Evolutionary conservation across 2,113 vertebrate genomes (phyloP), one percentile per base, ranked within the genome.

Genomic region (Tetraodon nigroviridis): DNA sequence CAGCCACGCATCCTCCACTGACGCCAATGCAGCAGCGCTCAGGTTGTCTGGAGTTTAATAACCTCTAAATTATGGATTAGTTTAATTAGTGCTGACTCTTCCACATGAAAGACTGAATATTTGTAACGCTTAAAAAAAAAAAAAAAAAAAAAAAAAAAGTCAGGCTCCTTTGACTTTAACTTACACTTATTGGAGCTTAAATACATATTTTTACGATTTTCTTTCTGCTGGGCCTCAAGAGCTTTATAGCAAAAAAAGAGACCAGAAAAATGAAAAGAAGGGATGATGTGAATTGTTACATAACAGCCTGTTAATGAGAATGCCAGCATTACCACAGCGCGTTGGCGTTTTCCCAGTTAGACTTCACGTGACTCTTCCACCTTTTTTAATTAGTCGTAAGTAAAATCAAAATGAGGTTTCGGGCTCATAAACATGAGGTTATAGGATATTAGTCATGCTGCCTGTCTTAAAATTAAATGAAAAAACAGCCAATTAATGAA

Each of bases 291-390:
- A 11, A 37, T 37, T 2, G 10, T 11, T 37, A 10, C 1, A 37
- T 10, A 7, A 37, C 32, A 29, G 54, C 68, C 71, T 61, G 45
- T 66, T 72, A 78, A 79, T 81, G 40, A 67, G 65, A 77, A 71
- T 18, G 60, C 45, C 32, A 8, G 8, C 6, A 3, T 8, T 11
- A 37, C 32, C 32, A 37, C 10, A 12, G 32, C 8, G 24, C 24
- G 5, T 27, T 27, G 24, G 24, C 5, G 1, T 27, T 27, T 27
- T 27, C 32, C 32, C 0, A 37, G 32, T 37, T 37, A 37, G 11
- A 37, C 24, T 27, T 27, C 24, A 27, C 24, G 5, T 27, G 24
- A 5, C 24, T 27, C 24, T 27, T 27, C 24, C 24, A 27, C 24
- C 24, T 6, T 27, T 27, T 27, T 27, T 27, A 27, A 27, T 27